Base-by-base conservation (phyloP, 92 coral and sea anemone genomes). In the Paragorgia papillata region DNA sequence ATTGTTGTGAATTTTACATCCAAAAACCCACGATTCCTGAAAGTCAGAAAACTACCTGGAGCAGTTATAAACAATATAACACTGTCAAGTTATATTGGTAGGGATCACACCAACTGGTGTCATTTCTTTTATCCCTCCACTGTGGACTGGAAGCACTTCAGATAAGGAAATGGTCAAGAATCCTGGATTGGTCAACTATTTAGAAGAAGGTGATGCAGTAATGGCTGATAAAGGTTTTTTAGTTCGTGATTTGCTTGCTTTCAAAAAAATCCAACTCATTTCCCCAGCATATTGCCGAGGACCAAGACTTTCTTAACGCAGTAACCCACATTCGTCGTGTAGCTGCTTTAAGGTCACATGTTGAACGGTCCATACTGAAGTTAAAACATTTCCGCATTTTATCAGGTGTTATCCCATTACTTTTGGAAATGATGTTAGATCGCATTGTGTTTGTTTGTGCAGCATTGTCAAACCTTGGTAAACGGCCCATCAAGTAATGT, bases 41-140 rank as follows among this genome's bases (percentile, higher is more conserved):
- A n/a, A n/a, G n/a, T n/a, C n/a, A n/a, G n/a, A n/a, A n/a, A n/a
- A n/a, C 81, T 53, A 87, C 85, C 14, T 87, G 91, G 88, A 87
- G 88, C 51, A 87, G 75, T 57, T 87, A 87, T 82, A 87, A 87
- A 55, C 85, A 83, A 64, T 65, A 81, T 62, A 70, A 56, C 79
- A 83, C 60, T 83, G 85, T 35, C 80, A 65, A 1, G 84, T 59
- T 69, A 62, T 84, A 64, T 82, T 88, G 48, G 69, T 84, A 28
- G 88, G 82, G 34, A 88, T 88, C 49, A 84, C 88, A 66, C 86
- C 92, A 41, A 80, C 80, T 84, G 92, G 79, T 24, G 69, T 88
- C 39, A 76, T 80, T 69, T 87, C 90, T 2, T 87, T 87, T 56
- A 69, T 83, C 43, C 88, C 91, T 28, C 85, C 88, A 54, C n/a